Percentiles rank a stretch among this genome's conserved stretches.
Conservation (phyloP, 2,888 invertebrate genomes). For the Drosophila neutralis region DNA sequence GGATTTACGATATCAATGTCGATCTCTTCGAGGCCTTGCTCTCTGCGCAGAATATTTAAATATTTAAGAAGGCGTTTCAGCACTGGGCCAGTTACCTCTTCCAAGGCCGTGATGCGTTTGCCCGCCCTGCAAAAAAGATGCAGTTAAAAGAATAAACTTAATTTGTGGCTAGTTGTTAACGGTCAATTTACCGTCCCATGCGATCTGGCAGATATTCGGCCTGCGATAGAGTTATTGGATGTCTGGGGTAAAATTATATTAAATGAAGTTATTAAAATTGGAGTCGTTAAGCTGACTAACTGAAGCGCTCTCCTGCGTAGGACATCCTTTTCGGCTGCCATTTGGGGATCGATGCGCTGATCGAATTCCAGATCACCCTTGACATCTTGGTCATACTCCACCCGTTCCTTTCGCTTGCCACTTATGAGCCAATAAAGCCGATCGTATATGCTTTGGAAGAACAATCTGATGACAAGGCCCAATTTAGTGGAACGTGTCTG, state of each 20-base stretch:
- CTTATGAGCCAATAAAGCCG: background rate
- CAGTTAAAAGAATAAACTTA: background rate
- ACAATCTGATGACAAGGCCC: slow-evolving; percentile 1
- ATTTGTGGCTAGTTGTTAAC: too few species aligned
- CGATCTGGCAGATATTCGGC: slow-evolving; percentile 32
- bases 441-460: slow-evolving; percentile 9
- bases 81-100: slow-evolving; percentile 12
- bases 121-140: slow-evolving; percentile 5
- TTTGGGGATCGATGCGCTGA: background rate
- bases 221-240: background rate
- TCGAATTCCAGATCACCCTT: slow-evolving; percentile 3
- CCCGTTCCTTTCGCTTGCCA: background rate
- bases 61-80: slow-evolving; percentile 4
- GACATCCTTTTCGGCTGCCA: background rate
- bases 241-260: slow-evolving; percentile 1
- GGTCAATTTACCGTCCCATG: slow-evolving; percentile 19
- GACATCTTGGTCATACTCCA: slow-evolving; percentile 2
- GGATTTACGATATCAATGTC: background rate
- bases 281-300: slow-evolving; percentile 9
- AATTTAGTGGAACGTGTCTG: slow-evolving; percentile 3
- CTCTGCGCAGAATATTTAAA: background rate
- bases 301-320: background rate
- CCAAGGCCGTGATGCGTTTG: slow-evolving; percentile 7
- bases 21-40: background rate
- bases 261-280: background rate